Conservation (phyloP, 2,888 invertebrate species). For the Asteroscopus sphinx region DNA sequence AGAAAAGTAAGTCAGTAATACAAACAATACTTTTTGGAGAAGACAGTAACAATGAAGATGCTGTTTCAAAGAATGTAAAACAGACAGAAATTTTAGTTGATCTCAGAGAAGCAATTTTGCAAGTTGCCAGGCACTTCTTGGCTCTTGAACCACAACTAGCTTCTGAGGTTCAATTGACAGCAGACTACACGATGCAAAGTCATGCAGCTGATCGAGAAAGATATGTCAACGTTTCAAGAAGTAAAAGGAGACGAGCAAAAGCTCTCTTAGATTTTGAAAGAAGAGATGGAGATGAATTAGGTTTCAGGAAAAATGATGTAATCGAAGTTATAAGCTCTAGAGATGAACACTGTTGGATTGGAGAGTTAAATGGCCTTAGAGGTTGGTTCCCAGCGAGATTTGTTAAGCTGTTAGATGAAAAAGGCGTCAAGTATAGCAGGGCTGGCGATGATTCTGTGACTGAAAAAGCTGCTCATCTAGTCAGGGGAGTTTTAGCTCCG, state of each 20-base stretch:
- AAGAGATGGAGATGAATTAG: slow-evolving; percentile 99
- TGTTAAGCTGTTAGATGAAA: slow-evolving; percentile 98
- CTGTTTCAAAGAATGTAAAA: slow-evolving; percentile 98
- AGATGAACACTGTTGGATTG: slow-evolving; percentile 99
- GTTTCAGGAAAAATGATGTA: slow-evolving; percentile 99
- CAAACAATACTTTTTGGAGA: slow-evolving; percentile 96
- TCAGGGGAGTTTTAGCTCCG: slow-evolving; percentile 97
- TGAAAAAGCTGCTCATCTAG: slow-evolving; percentile 98
- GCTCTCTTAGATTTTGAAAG: slow-evolving; percentile 99
- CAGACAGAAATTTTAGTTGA: slow-evolving; percentile 99
- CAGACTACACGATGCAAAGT: slow-evolving; percentile 98
- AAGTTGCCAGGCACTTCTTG: slow-evolving; percentile 97
- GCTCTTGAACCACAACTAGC: slow-evolving; percentile 96
- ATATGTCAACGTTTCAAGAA: slow-evolving; percentile 97
- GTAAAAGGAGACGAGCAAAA: slow-evolving; percentile 97
- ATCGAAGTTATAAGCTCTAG: slow-evolving; percentile 99
- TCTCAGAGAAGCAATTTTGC: slow-evolving; percentile 98
- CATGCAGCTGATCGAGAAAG: slow-evolving; percentile 98
- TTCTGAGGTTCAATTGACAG: slow-evolving; percentile 94
- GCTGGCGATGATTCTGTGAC: slow-evolving; percentile 99
- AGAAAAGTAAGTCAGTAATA: slow-evolving; percentile 96
- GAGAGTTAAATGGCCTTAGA: slow-evolving; percentile 97
- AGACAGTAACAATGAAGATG: slow-evolving; percentile 93
- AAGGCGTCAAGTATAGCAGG: slow-evolving; percentile 93
- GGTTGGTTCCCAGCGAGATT: slow-evolving; percentile 99